phyloP scores from a whole-genome alignment of 2,797 vertebrate genomes.

The Sebastes variabilis region DNA sequence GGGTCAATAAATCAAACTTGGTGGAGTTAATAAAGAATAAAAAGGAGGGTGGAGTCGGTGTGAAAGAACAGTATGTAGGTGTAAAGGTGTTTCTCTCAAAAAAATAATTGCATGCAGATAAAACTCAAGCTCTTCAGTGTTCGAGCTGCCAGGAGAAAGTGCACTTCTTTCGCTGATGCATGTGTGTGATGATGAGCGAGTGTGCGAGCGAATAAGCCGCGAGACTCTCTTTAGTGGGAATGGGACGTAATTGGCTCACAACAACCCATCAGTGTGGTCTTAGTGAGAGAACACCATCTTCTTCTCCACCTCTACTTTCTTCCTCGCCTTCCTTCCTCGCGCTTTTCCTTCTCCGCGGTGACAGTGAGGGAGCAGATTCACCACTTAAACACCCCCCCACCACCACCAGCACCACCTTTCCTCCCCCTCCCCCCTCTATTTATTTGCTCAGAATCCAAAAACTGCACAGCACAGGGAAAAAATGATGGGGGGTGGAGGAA shows the following conservation, averaged over 20 bases:
- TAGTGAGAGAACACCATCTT: slow-evolving; percentile 58
- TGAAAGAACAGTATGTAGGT: slow-evolving; percentile 34
- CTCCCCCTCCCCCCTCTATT: slow-evolving; percentile 54
- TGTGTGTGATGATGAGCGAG: slow-evolving; percentile 28
- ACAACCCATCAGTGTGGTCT: slow-evolving; percentile 59
- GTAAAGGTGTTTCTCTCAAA: slow-evolving; percentile 39
- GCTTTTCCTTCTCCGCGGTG: slow-evolving; percentile 37
- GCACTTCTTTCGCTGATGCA: slow-evolving; percentile 35
- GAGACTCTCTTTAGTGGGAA: slow-evolving; percentile 58
- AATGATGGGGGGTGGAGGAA: slow-evolving; percentile 14
- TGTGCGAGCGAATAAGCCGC: slow-evolving; percentile 20
- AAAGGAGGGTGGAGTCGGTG: neutral
- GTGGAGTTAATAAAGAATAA: neutral
- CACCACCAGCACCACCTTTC: neutral
- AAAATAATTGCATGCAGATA: slow-evolving; percentile 45
- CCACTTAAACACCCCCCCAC: slow-evolving; percentile 52
- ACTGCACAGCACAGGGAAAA: slow-evolving; percentile 73
- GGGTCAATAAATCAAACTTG: neutral
- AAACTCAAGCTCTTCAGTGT: slow-evolving; percentile 34
- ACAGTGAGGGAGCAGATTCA: slow-evolving; percentile 62
- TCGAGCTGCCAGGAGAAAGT: slow-evolving; percentile 33
- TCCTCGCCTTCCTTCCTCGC: slow-evolving; percentile 25
- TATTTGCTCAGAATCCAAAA: slow-evolving; percentile 77
- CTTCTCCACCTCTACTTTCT: slow-evolving; percentile 45
- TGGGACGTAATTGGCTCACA: slow-evolving; percentile 66